Conservation (phyloP, 2,888 invertebrate genomes). For the Oligia latruncula region DNA sequence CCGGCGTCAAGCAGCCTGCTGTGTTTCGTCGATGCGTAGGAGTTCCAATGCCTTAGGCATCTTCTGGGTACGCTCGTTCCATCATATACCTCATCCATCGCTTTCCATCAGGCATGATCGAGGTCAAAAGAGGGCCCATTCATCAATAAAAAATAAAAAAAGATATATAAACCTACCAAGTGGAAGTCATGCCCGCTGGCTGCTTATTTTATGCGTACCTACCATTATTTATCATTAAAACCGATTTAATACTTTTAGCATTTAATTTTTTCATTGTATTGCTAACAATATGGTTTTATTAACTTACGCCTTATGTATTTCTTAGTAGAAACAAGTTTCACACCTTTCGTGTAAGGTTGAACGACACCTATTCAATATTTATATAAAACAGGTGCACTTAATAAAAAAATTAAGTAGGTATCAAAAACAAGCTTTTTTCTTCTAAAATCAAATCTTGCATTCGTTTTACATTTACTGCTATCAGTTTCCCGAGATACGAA, state of each 20-base stretch:
- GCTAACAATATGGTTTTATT: neutral
- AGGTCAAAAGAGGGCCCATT: too few species aligned
- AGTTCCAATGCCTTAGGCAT: too few species aligned
- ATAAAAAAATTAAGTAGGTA: neutral
- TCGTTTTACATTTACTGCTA: neutral
- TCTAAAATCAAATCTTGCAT: neutral
- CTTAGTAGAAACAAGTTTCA: conserved; percentile 7
- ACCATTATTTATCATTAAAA: neutral
- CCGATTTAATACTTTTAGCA: neutral
- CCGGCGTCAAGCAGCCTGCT: too few species aligned
- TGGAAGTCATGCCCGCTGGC: neutral
- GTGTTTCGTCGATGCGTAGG: too few species aligned
- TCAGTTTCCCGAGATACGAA: neutral
- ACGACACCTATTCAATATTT: conserved; percentile 9
- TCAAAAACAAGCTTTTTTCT: neutral
- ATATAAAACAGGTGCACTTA: conserved; percentile 10
- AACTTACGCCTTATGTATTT: neutral
- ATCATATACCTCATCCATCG: too few species aligned
- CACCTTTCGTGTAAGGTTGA: conserved; percentile 10
- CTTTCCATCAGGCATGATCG: too few species aligned
- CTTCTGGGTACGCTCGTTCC: too few species aligned
- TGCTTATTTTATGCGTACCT: neutral
- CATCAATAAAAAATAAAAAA: too few species aligned
- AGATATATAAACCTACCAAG: conserved; percentile 3
- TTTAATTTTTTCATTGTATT: neutral